phyloP scores from a whole-genome alignment of 2,888 invertebrate species.

The Erynnis tages region DNA sequence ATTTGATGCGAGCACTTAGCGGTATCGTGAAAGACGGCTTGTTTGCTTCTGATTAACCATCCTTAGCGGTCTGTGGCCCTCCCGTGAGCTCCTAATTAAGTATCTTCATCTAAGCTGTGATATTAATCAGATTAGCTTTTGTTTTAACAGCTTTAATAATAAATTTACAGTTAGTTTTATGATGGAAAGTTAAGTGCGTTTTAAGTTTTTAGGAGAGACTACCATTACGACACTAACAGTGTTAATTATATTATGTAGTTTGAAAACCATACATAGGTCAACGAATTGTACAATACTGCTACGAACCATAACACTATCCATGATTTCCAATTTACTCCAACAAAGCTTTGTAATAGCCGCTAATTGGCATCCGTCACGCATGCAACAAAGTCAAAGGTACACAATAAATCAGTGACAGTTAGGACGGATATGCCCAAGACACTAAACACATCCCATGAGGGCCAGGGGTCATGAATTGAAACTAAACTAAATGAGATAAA shows the following conservation, averaged over 20 bases:
- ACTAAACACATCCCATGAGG: slow-evolving; percentile 25
- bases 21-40: slow-evolving; percentile 23
- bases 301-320: slow-evolving; percentile 3
- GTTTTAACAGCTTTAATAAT: too few species aligned
- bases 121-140: too few species aligned
- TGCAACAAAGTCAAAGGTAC: slow-evolving; percentile 50
- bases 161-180: too few species aligned
- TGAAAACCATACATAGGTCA: background rate
- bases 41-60: slow-evolving; percentile 16
- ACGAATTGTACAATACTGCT: background rate
- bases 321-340: slow-evolving; percentile 12
- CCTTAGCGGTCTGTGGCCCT: slow-evolving; percentile 6
- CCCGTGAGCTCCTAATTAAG: slow-evolving; percentile 12
- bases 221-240: too few species aligned
- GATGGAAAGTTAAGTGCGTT: too few species aligned
- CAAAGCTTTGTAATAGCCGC: slow-evolving; percentile 39
- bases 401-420: slow-evolving; percentile 57
- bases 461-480: slow-evolving; percentile 27
- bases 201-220: too few species aligned
- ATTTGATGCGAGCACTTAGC: slow-evolving; percentile 20
- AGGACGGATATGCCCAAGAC: slow-evolving; percentile 29
- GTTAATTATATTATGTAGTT: too few species aligned
- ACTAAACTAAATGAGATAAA: slow-evolving; percentile 13
- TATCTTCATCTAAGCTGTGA: background rate
- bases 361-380: slow-evolving; percentile 59